A percentile compares a stretch with the other conserved stretches of the same genome.
Conservation (phyloP, 2,797 vertebrate genomes). For the Sebastes taczanowskii region DNA sequence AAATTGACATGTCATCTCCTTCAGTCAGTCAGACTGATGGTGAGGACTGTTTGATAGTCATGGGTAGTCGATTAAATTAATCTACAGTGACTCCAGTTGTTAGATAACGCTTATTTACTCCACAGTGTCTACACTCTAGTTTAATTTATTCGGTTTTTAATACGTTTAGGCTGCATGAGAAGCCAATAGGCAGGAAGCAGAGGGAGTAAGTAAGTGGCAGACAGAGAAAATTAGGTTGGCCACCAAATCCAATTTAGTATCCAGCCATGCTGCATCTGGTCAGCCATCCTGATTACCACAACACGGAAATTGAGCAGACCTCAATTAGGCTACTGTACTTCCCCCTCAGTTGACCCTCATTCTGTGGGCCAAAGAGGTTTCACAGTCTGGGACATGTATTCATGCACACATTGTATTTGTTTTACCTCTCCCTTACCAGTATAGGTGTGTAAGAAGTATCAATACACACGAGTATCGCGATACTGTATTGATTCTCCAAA, state of each 20-base stretch:
- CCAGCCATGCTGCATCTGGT: slow-evolving; percentile 60
- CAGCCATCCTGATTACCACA: slow-evolving; percentile 25
- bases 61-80: background rate
- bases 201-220: slow-evolving; percentile 12
- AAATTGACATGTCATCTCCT: background rate
- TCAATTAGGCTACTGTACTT: slow-evolving; percentile 9
- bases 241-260: slow-evolving; percentile 65
- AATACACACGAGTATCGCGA: too few species aligned
- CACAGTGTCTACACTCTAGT: background rate
- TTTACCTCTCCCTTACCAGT: background rate
- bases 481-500: too few species aligned
- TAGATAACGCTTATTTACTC: background rate
- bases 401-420: background rate
- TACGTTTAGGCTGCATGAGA: background rate
- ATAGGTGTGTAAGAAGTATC: background rate
- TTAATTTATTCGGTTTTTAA: background rate
- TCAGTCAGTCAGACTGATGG: background rate
- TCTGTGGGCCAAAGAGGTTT: background rate
- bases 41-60: background rate
- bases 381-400: background rate
- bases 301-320: slow-evolving; percentile 21
- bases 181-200: background rate
- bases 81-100: slow-evolving; percentile 6
- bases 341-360: slow-evolving; percentile 26
- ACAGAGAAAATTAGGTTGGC: slow-evolving; percentile 31